These are phyloP conservation scores for Prionailurus viverrinus DNA, from an alignment of 2,113 vertebrate genomes.

Conservation along the genomic window DNA sequence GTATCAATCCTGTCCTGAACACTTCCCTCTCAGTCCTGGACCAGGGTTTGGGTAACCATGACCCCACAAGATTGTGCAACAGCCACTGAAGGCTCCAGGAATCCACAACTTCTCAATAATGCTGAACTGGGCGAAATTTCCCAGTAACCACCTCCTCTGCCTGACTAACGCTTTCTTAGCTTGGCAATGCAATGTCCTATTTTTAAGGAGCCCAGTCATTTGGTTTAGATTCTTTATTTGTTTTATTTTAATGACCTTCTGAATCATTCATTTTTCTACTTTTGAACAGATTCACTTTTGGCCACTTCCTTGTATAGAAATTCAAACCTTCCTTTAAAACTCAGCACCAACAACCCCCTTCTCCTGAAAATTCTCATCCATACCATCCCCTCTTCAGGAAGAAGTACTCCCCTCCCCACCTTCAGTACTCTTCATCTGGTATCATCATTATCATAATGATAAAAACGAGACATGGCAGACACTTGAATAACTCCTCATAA, in stretches of 20 bases:
- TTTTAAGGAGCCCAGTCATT: constrained; percentile 83
- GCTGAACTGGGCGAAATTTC: constrained; percentile 78
- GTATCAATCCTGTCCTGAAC: background rate
- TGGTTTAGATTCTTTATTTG: constrained; percentile 76
- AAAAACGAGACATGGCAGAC: background rate
- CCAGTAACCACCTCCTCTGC: constrained; percentile 71
- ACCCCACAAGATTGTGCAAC: constrained; percentile 35
- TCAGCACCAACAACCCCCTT: background rate
- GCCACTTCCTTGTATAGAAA: constrained; percentile 79
- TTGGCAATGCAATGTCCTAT: constrained; percentile 55
- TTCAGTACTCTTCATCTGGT: background rate
- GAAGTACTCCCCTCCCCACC: background rate
- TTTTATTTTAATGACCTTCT: constrained; percentile 77
- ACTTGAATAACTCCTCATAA: background rate
- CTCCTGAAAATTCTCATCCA: background rate
- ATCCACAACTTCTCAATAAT: constrained; percentile 76
- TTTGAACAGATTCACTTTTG: constrained; percentile 77
- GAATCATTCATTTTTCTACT: constrained; percentile 79
- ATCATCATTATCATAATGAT: background rate
- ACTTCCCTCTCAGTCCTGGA: background rate
- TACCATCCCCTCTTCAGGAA: background rate
- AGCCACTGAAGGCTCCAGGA: background rate
- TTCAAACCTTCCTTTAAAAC: constrained; percentile 30
- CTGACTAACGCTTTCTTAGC: constrained; percentile 76
- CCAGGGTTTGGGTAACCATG: background rate